Evolutionary conservation across 2,888 invertebrate species (phyloP).

Genomic region (Temnothorax unifasciatus): DNA sequence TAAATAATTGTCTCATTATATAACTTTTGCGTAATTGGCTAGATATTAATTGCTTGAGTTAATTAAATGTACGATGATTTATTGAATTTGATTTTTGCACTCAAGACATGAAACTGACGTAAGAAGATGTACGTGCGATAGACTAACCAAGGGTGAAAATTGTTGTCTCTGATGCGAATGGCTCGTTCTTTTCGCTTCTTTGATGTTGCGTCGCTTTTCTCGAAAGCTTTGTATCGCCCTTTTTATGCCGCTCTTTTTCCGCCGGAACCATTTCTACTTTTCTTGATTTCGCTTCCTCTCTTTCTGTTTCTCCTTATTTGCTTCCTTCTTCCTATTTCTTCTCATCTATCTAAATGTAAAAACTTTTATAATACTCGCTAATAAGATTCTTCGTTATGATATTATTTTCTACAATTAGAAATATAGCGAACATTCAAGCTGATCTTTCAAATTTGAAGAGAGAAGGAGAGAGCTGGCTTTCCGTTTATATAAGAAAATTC

Average conservation of each 20-base stretch:
- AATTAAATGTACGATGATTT: conserved; percentile 26
- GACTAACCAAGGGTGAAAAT: conserved; percentile 71
- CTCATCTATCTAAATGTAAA: not conserved
- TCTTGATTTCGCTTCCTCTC: conserved; percentile 16
- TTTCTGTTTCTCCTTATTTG: conserved; percentile 3
- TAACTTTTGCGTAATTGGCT: not conserved
- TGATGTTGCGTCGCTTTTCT: conserved; percentile 66
- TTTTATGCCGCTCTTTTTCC: not conserved
- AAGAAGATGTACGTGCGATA: conserved; percentile 7
- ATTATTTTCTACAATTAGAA: conserved; percentile 3
- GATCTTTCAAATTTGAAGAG: not conserved
- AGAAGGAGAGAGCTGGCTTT: not conserved
- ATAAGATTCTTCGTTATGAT: not conserved
- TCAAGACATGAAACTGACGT: not conserved
- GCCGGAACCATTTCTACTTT: not conserved
- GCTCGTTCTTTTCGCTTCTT: conserved; percentile 65
- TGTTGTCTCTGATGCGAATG: conserved; percentile 61
- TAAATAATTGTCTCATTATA: not conserved
- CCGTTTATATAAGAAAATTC: not conserved
- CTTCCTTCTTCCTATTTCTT: not conserved
- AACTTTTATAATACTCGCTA: conserved; percentile 7
- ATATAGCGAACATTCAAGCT: not conserved
- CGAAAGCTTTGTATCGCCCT: not conserved
- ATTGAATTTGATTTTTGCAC: not conserved
- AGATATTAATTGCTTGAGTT: conserved; percentile 3